A percentile compares a stretch with the other conserved stretches of the same genome.
Evolutionary conservation across 2,113 vertebrate species (phyloP).

Genomic region (Chlorodrepanis virens): DNA sequence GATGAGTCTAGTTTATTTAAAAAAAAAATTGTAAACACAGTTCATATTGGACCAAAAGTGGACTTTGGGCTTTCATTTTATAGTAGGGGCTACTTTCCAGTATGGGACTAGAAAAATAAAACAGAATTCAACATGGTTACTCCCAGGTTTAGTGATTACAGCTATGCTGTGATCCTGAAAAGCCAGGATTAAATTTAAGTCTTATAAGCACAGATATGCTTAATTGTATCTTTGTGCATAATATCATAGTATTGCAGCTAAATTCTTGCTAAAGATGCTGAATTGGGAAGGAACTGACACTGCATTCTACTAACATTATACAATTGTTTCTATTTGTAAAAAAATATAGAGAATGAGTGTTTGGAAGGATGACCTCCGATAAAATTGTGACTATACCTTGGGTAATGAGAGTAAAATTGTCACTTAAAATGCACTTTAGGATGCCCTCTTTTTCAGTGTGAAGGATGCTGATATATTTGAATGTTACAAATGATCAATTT

Average conservation of each 20-base stretch:
- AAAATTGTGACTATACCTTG: neutral
- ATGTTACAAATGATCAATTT: neutral
- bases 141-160: neutral
- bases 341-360: neutral
- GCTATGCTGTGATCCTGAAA: neutral
- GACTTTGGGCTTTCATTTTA: neutral
- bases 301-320: neutral
- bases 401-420: neutral
- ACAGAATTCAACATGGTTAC: neutral
- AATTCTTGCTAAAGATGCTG: neutral
- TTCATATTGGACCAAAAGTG: neutral
- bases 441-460: neutral
- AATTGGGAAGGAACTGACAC: neutral
- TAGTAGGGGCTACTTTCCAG: neutral
- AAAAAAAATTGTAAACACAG: neutral
- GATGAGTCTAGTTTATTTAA: neutral
- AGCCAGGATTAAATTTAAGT: neutral
- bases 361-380: neutral
- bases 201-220: neutral
- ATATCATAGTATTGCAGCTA: neutral
- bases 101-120: neutral
- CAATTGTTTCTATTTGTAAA: neutral
- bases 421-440: neutral
- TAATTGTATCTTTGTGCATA: neutral
- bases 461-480: neutral